Evolutionary conservation across 2,113 vertebrate genomes (phyloP), one percentile per base, ranked within the genome.

Genomic region (Acrocephalus kingi): DNA sequence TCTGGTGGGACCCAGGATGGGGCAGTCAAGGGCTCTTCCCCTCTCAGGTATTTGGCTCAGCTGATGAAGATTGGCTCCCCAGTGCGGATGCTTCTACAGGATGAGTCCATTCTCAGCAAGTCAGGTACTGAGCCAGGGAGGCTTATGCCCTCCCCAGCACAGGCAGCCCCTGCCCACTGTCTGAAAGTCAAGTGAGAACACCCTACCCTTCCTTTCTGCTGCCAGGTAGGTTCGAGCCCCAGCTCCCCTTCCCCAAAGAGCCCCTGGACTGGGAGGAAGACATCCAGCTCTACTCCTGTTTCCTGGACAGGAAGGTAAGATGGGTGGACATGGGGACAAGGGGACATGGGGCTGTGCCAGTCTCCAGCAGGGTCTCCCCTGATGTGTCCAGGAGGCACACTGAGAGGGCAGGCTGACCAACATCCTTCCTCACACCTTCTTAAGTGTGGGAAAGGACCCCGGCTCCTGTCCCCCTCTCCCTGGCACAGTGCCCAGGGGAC

Each of bases 281-380:
- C 89, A 80, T 98, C 43, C 97, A 99, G 85, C 97, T 99, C 82
- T 96, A 62, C 51, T 99, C 98, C 10, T 97, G 72, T 76, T 99
- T 99, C 97, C 82, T 99, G 89, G 98, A 99, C 66, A 98, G 98
- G 97, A 99, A 99, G 98, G 99, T 99, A 91, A 95, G 84, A 28
- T 4, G 11, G 3, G 9, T 37, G 17, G 7, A 39, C 20, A 4
- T 4, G 37, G 15, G 16, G 25, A 61, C 19, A 15, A 4, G 30
- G 35, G 8, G 15, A 54, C 23, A 19, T 3, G 35, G 49, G 17
- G 12, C 39, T 54, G 48, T 92, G 80, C 49, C 49, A 46, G 33
- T 31, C 9, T 48, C 19, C 39, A 79, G 49, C 74, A 55, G 33
- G 15, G 24, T 59, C 20, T 54, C 23, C 54, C 37, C 33, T 56